These are phyloP conservation scores for Venturia canescens DNA, from an alignment of 1,140 invertebrate genomes.

Conservation along the genomic window DNA sequence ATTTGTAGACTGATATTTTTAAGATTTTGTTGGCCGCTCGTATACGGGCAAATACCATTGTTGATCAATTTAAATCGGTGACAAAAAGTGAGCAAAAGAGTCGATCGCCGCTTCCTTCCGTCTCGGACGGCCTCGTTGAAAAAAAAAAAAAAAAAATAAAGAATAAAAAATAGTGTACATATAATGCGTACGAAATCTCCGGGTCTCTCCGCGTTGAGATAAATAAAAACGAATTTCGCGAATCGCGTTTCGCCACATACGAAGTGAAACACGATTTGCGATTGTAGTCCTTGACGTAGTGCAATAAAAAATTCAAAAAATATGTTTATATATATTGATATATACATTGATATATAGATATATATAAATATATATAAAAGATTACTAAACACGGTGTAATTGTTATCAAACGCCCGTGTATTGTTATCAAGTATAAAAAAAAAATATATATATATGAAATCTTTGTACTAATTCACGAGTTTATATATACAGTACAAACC, in stretches of 20 bases:
- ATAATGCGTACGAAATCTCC: background rate
- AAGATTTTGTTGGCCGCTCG: slow-evolving; percentile 4
- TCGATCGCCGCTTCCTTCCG: background rate
- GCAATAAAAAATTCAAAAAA: background rate
- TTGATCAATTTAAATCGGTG: background rate
- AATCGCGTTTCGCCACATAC: background rate
- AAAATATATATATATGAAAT: slow-evolving; percentile 20
- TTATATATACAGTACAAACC: background rate
- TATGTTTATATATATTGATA: background rate
- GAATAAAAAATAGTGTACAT: background rate
- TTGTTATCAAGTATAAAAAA: slow-evolving; percentile 35
- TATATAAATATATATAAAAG: background rate
- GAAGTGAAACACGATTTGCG: background rate
- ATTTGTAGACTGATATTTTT: slow-evolving; percentile 44
- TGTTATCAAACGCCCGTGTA: slow-evolving; percentile 4
- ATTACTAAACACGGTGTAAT: background rate
- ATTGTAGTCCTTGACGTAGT: slow-evolving; percentile 32
- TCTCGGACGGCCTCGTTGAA: background rate
- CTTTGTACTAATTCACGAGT: slow-evolving; percentile 29
- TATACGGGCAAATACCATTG: background rate
- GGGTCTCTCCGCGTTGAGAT: no score
- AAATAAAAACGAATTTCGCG: background rate
- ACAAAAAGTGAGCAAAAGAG: background rate
- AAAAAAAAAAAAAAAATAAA: background rate
- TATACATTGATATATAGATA: background rate